Percentiles rank a stretch among this genome's conserved stretches.
phyloP scores from a whole-genome alignment of 35 echinoderm and acorn worm species.

The Ophioderma brevispina region DNA sequence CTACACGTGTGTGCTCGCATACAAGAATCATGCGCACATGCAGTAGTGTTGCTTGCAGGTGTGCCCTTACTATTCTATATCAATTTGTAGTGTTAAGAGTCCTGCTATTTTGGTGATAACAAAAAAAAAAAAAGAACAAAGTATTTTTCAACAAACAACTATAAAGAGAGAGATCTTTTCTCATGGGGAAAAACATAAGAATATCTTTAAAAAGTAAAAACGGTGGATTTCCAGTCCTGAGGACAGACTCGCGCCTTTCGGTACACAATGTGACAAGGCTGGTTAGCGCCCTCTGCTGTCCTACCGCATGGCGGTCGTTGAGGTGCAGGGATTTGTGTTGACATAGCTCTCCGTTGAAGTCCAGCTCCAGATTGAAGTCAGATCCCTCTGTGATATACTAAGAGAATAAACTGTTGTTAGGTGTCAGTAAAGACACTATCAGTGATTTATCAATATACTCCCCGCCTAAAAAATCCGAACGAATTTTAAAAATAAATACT shows the following conservation, averaged over 20 bases:
- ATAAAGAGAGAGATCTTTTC: too few species aligned
- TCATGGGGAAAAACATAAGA: not conserved
- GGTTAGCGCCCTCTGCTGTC: not conserved
- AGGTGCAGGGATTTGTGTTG: constrained; percentile 56
- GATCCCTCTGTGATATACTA: constrained; percentile 72
- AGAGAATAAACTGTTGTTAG: not conserved
- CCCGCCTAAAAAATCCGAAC: too few species aligned
- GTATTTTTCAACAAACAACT: too few species aligned
- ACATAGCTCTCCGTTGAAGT: constrained; percentile 79
- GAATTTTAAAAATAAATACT: too few species aligned
- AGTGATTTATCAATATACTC: not conserved
- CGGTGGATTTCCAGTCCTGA: not conserved
- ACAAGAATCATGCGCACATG: too few species aligned
- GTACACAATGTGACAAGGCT: not conserved
- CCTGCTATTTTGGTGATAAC: too few species aligned
- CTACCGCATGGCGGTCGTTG: constrained; percentile 86
- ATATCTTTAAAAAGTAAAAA: not conserved
- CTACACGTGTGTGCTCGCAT: too few species aligned
- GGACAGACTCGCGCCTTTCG: too few species aligned
- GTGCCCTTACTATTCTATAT: too few species aligned
- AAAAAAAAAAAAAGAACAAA: too few species aligned
- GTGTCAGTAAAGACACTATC: not conserved
- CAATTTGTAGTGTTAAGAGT: too few species aligned
- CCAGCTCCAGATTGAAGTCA: constrained; percentile 84
- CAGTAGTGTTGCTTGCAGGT: too few species aligned